phyloP scores from a whole-genome alignment of 2,888 invertebrate species.

The Miltochrista miniata region DNA sequence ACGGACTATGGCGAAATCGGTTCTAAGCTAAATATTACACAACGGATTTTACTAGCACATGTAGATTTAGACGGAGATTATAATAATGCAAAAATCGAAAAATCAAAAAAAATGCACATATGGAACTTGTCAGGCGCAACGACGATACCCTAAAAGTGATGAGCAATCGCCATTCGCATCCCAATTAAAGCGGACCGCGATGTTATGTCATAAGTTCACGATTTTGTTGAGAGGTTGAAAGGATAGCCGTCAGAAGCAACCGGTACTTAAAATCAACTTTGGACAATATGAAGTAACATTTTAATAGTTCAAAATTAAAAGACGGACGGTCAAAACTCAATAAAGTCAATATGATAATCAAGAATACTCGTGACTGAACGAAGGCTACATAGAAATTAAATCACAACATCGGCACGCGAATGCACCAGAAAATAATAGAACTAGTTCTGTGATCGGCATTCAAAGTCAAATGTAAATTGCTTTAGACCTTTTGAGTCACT shows the following conservation, averaged over 20 bases:
- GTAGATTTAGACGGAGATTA: too few species aligned
- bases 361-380: conserved; percentile 54
- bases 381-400: conserved; percentile 58
- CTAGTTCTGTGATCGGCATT: conserved; percentile 45
- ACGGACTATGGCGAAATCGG: too few species aligned
- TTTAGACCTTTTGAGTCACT: conserved; percentile 45
- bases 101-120: too few species aligned
- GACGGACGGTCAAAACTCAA: neutral
- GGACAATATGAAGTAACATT: neutral
- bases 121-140: too few species aligned
- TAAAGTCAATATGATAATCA: conserved; percentile 30
- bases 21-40: too few species aligned
- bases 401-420: conserved; percentile 45
- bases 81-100: too few species aligned
- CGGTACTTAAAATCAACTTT: neutral
- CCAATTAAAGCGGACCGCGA: too few species aligned
- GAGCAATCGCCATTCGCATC: too few species aligned
- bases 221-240: neutral
- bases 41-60: too few species aligned
- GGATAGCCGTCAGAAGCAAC: too few species aligned
- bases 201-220: too few species aligned
- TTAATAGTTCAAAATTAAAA: neutral
- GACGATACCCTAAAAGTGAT: too few species aligned
- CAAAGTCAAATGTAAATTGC: conserved; percentile 56
- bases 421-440: conserved; percentile 46